Base-by-base conservation (phyloP, 2,113 vertebrate species). In the Neodontobutis hainanensis region DNA sequence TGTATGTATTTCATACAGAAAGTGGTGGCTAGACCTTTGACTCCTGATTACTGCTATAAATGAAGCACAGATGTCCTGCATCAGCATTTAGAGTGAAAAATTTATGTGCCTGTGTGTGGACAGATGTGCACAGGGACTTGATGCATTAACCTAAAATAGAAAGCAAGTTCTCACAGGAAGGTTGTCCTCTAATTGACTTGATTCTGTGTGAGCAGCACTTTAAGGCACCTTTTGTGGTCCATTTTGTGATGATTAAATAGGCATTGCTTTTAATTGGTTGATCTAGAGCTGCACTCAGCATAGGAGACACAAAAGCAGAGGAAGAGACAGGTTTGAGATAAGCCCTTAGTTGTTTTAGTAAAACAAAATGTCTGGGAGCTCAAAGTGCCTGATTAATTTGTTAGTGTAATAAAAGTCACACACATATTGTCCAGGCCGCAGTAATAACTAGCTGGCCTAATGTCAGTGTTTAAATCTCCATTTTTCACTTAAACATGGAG, bases 171-270 rank as follows among this genome's bases (percentile, higher is more conserved):
- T 90, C 80, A 59, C 71, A 67, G 76, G 81, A 87, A 87, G 85
- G 80, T 74, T 86, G 81, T 85, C 60, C 75, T 86, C 81, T 90
- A 87, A 90, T 90, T 86, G 85, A 85, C 73, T 85, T 59, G 55
- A 80, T 85, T 86, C 66, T 88, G 80, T 79, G 75, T 55, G 85
- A 86, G 70, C 83, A 87, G 85, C 88, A 82, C 77, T 88, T 90
- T 86, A 75, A 77, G 87, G 77, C 79, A 84, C 85, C 77, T 83
- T 83, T 85, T 86, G 81, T 85, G 81, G 45, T 76, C 79, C 78
- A 70, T 85, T 90, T 80, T 82, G 78, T 59, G 63, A 78, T 85
- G 83, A 88, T 88, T 90, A 88, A 88, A 86, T 78, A 75, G 65
- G 50, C 81, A 15, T 65, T 40, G 79, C 77, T 77, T 86, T 87